Evolutionary conservation across 2,888 invertebrate genomes (phyloP), one percentile per base, ranked within the genome.

Genomic region (Tanytarsus gracilentus): DNA sequence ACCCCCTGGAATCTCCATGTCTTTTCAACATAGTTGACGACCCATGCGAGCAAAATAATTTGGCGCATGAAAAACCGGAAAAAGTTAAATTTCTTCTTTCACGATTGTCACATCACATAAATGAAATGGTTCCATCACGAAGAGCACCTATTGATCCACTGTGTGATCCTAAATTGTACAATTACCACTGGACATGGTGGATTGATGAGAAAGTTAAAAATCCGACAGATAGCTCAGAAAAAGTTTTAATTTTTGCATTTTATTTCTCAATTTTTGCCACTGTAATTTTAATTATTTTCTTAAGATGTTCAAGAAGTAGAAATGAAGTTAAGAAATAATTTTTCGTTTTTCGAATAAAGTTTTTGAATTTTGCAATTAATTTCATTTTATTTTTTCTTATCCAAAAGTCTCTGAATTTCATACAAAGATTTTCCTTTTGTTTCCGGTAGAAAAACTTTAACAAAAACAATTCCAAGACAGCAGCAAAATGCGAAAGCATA

Each of bases 161-260:
- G 1, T 76, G 78, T 1, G 73, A 82, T 70, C 82, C 83, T 0
- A 65, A 65, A 0, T 65, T 71, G 5, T 80, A 78, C 73, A 76
- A 79, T 56, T 74, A 76, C 55, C 76, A 77, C 0, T 83, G 83
- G 83, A 74, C 74, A 1, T 75, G 72, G 64, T 83, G 82, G 83
- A 49, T 25, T 49, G 49, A 49, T 23, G 23, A 23, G 26, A 25
- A 49, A n/a, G 26, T n/a, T 49, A 23, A 16, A 16, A 3, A 7
- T 6, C 4, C 16, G 21, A 39, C 7, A n/a, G 4, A 39, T 39
- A 5, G 29, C 14, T 39, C 7, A 6, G 5, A 21, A 48, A 23
- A 16, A 23, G n/a, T 2, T 1, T 23, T 48, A 48, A 48, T 48
- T 21, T 21, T 23, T 48, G 48, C 21, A 18, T 23, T 11, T 48